phyloP scores from a whole-genome alignment of 2,797 vertebrate species.

The Macropodus opercularis region DNA sequence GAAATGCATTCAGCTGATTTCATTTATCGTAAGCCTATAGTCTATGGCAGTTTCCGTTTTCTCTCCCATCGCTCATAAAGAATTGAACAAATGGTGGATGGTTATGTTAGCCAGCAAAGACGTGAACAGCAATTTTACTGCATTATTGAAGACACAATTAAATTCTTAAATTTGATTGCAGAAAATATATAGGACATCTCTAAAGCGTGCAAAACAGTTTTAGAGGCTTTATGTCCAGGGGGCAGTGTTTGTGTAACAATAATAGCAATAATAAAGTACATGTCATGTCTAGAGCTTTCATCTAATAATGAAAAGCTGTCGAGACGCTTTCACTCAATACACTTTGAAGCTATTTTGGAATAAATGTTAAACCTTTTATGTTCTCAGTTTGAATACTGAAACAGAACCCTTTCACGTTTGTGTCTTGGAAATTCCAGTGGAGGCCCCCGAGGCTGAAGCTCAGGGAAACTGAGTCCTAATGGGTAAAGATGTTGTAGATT shows the following conservation, averaged over 20 bases:
- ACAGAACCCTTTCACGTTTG: conserved; percentile 27
- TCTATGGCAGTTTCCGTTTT: conserved; percentile 30
- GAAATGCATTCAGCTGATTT: conserved; percentile 62
- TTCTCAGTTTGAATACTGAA: conserved; percentile 36
- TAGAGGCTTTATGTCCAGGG: conserved; percentile 6
- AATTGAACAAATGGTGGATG: conserved; percentile 56
- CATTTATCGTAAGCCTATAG: conserved; percentile 58
- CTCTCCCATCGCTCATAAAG: conserved; percentile 52
- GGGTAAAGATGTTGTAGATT: conserved; percentile 29
- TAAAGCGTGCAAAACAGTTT: conserved; percentile 22
- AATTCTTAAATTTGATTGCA: conserved; percentile 37
- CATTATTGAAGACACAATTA: conserved; percentile 59
- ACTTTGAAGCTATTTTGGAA: conserved; percentile 19
- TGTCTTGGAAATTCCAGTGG: conserved; percentile 12
- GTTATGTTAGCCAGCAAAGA: conserved; percentile 33
- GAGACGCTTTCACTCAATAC: conserved; percentile 24
- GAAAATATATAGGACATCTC: conserved; percentile 10
- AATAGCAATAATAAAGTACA: neutral
- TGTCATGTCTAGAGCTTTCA: neutral
- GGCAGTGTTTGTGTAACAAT: conserved; percentile 1
- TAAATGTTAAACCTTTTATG: conserved; percentile 9
- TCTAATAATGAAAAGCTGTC: neutral
- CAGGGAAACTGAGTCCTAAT: conserved; percentile 25
- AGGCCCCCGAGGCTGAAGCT: conserved; percentile 21
- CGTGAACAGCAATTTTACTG: conserved; percentile 38